Conservation (phyloP, 2,113 vertebrate species). For the Rutilus rutilus region DNA sequence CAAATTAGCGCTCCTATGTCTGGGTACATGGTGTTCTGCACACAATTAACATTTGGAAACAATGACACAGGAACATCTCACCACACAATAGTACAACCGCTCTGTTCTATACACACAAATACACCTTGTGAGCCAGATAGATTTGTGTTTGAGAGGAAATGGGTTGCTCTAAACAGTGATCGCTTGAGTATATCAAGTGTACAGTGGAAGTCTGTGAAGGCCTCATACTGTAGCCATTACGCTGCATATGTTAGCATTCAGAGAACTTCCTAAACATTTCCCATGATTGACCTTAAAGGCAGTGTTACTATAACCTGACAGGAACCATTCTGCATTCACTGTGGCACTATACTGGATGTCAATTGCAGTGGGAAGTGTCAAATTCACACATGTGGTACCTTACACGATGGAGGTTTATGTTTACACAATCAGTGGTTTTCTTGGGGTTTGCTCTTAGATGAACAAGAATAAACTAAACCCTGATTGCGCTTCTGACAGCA, state of each 20-base stretch:
- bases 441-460: background rate
- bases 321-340: constrained; percentile 42
- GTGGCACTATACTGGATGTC: constrained; percentile 19
- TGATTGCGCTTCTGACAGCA: constrained; percentile 31
- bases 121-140: constrained; percentile 27
- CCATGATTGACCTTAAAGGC: constrained; percentile 54
- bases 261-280: constrained; percentile 55
- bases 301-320: constrained; percentile 51
- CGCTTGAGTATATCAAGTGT: constrained; percentile 35
- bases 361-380: background rate
- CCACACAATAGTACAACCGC: constrained; percentile 9
- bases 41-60: constrained; percentile 38
- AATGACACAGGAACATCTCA: constrained; percentile 9
- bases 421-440: constrained; percentile 14
- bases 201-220: constrained; percentile 34
- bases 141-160: constrained; percentile 29
- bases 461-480: constrained; percentile 33
- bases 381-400: constrained; percentile 31
- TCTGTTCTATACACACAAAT: constrained; percentile 13
- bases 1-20: background rate
- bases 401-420: constrained; percentile 11
- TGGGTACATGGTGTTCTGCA: constrained; percentile 3
- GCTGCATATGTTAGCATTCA: constrained; percentile 53
- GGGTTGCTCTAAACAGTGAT: constrained; percentile 45
- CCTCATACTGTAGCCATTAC: constrained; percentile 51